Evolutionary conservation across 92 coral and sea anemone genomes (phyloP).

Genomic region (Zoanthus gigantus): DNA sequence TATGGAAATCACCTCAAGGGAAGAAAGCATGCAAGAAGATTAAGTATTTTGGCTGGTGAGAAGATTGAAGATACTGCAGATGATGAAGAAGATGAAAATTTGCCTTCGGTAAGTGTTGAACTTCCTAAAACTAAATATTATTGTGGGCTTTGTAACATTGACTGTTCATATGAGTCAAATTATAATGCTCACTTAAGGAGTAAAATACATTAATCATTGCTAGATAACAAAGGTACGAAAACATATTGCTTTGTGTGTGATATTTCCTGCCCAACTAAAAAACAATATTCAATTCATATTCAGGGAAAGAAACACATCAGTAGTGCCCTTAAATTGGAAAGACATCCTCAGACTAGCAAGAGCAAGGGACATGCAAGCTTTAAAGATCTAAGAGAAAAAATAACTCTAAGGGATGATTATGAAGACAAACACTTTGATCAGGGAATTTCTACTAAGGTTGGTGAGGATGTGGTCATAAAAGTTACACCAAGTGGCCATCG

Average conservation of each 20-base stretch:
- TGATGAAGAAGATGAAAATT: constrained; percentile 37
- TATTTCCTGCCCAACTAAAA: constrained; percentile 34
- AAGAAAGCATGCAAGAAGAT: constrained; percentile 37
- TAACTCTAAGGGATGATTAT: constrained; percentile 45
- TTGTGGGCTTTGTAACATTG: constrained; percentile 62
- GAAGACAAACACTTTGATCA: constrained; percentile 27
- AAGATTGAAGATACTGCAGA: constrained; percentile 36
- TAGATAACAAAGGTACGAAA: constrained; percentile 23
- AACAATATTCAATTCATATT: constrained; percentile 21
- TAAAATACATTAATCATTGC: constrained; percentile 39
- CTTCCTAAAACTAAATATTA: constrained; percentile 57
- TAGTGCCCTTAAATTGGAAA: constrained; percentile 36
- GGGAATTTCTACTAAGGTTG: constrained; percentile 19
- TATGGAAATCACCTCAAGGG: constrained; percentile 58
- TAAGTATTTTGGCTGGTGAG: constrained; percentile 42
- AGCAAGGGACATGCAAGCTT: constrained; percentile 41
- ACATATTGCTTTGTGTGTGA: constrained; percentile 34
- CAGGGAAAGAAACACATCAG: constrained; percentile 47
- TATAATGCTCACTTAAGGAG: constrained; percentile 58
- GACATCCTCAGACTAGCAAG: constrained; percentile 6
- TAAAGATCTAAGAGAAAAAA: constrained; percentile 65
- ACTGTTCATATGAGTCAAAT: constrained; percentile 54
- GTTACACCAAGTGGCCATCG: constrained; percentile 40
- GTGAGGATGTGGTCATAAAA: constrained; percentile 32
- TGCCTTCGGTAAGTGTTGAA: constrained; percentile 49